A percentile compares a stretch with the other conserved stretches of the same genome.
Conservation (phyloP, 2,797 vertebrate species). For the Perodicticus potto region DNA sequence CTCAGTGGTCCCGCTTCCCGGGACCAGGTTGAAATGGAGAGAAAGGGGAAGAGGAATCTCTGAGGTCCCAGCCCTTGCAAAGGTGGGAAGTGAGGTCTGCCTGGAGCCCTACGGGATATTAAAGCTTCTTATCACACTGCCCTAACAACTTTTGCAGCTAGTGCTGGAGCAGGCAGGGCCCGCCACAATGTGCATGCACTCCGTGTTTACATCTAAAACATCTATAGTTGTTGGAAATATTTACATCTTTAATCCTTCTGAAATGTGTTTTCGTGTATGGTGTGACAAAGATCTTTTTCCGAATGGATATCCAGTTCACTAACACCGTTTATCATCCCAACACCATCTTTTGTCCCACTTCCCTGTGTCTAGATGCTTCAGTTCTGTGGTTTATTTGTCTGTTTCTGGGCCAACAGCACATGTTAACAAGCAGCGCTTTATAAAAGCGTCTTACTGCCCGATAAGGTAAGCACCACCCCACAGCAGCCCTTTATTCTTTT, state of each 20-base stretch:
- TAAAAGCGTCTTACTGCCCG: background rate
- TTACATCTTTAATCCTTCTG: constrained; percentile 13
- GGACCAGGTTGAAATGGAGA: background rate
- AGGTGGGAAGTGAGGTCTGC: background rate
- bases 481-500: constrained; percentile 13
- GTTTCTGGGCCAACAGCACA: background rate
- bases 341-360: constrained; percentile 11
- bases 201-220: background rate
- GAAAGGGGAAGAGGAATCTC: background rate
- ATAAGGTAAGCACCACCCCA: background rate
- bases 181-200: background rate
- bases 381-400: constrained; percentile 21
- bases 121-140: background rate
- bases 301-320: background rate
- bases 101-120: background rate
- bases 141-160: background rate
- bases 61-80: background rate
- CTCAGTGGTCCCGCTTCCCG: background rate
- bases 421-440: constrained; percentile 61
- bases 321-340: background rate
- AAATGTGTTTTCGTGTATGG: background rate
- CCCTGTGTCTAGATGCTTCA: background rate
- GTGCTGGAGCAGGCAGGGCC: background rate
- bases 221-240: background rate
- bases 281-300: constrained; percentile 25